Conservation (phyloP, 2,113 vertebrate genomes). For the Peromyscus californicus region DNA sequence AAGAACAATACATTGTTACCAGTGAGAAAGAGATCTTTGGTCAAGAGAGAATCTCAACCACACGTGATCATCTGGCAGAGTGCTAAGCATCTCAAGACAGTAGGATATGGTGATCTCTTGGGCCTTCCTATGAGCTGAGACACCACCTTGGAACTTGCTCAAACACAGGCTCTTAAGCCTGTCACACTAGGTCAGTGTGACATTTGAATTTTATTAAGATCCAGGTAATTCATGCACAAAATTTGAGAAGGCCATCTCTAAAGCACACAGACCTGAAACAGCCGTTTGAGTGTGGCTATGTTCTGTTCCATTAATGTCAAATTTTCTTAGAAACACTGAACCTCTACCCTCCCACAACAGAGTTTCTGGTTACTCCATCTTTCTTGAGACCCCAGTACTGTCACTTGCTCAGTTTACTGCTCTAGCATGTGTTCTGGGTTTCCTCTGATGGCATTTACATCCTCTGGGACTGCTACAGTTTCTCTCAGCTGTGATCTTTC, state of each 20-base stretch:
- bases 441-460: background rate
- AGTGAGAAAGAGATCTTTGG: background rate
- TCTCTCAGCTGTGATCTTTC: background rate
- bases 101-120: background rate
- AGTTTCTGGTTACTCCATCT: background rate
- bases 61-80: background rate
- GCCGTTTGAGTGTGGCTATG: background rate
- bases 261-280: background rate
- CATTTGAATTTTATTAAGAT: background rate
- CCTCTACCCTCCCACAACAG: background rate
- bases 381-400: background rate
- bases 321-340: background rate
- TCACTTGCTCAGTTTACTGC: background rate
- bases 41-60: background rate
- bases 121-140: background rate
- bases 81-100: background rate
- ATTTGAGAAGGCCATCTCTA: background rate
- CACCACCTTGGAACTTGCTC: background rate
- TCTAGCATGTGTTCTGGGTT: background rate
- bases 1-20: background rate
- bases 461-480: background rate
- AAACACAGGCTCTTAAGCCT: background rate
- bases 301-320: background rate
- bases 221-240: background rate
- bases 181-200: background rate